A percentile compares a stretch with the other conserved stretches of the same genome.
Evolutionary conservation across 1,140 invertebrate species (phyloP).

Genomic region (Pristionchus pacificus): DNA sequence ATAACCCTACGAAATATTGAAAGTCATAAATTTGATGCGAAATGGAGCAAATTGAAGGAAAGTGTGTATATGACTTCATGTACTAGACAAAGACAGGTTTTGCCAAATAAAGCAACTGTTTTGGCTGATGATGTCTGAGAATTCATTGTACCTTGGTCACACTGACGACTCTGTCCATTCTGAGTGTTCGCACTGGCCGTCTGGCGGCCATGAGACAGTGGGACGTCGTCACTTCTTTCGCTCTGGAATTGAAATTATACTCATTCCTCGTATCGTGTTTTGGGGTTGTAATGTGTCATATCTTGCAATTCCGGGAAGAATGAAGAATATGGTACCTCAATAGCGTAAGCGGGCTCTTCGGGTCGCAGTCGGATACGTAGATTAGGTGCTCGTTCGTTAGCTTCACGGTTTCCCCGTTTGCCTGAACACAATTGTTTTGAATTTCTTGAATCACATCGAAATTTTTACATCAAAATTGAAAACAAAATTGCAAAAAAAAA

Average conservation of each 20-base stretch:
- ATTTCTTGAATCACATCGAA: background rate
- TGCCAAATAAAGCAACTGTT: too few relatives aligned
- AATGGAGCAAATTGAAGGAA: background rate
- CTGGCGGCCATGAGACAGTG: constrained; percentile 24
- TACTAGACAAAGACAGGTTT: background rate
- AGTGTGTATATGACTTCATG: background rate
- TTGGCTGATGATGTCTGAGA: too few relatives aligned
- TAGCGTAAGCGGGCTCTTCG: constrained; percentile 6
- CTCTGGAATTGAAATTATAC: background rate
- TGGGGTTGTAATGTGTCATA: constrained; percentile 6
- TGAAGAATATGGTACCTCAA: too few relatives aligned
- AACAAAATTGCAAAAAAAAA: constrained; percentile 8
- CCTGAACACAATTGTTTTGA: constrained; percentile 9
- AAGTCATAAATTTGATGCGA: background rate
- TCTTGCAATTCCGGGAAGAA: too few relatives aligned
- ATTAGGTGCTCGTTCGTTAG: constrained; percentile 37
- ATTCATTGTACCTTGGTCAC: too few relatives aligned
- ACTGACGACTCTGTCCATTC: too few relatives aligned
- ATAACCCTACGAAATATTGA: background rate
- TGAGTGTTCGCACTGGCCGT: constrained; percentile 12
- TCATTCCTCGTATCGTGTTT: background rate
- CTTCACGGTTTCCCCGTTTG: constrained; percentile 21
- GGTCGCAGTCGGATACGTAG: constrained; percentile 30
- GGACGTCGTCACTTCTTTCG: constrained; percentile 13
- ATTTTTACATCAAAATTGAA: constrained; percentile 9